Evolutionary conservation across 35 echinoderm and acorn worm species (phyloP), one percentile per base, ranked within the genome.

Genomic region (Hemicentrotus pulcherrimus): DNA sequence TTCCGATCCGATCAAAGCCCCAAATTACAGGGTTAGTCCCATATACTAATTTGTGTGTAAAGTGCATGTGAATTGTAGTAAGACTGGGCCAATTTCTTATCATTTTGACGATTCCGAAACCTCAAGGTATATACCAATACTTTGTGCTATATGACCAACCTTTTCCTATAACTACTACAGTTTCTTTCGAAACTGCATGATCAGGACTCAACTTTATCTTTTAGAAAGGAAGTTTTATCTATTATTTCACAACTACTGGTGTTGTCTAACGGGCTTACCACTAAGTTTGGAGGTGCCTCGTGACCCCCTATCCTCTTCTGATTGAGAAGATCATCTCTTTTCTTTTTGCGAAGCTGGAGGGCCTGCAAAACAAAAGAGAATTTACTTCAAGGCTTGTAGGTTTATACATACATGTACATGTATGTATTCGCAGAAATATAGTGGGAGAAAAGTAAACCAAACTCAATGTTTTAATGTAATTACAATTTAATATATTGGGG

Each of bases 241-340:
- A 41, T 1, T 41, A 41, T 41, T 41, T 41, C 35, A 41, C 3
- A 41, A 41, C 35, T 41, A 3, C 32, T 35, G 2, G 88, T 31
- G 2, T 31, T 31, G 48, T 8, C 30, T 92, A 13, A 18, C n/a
- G n/a, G n/a, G n/a, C 94, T 95, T 96, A 97, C 97, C 94, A 97
- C 97, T 7, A 97, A 86, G 58, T 97, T 95, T 14, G 97, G 97
- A 24, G 97, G 94, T 92, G 95, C 45, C 33, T 96, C 70, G 15
- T 86, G 88, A 31, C 87, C 47, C 22, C 97, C 97, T 91, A 97
- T 96, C 48, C 97, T 92, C 61, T 97, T 97, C 85, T 94, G 95
- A 19, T 31, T 94, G 11, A 97, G 31, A 6, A 96, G 28, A 31
- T 96, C 97, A 86, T 96, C 95, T 86, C 95, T 61, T 35, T 96